Base-by-base conservation (phyloP, 2,888 invertebrate genomes). In the Octonoba sinensis region DNA sequence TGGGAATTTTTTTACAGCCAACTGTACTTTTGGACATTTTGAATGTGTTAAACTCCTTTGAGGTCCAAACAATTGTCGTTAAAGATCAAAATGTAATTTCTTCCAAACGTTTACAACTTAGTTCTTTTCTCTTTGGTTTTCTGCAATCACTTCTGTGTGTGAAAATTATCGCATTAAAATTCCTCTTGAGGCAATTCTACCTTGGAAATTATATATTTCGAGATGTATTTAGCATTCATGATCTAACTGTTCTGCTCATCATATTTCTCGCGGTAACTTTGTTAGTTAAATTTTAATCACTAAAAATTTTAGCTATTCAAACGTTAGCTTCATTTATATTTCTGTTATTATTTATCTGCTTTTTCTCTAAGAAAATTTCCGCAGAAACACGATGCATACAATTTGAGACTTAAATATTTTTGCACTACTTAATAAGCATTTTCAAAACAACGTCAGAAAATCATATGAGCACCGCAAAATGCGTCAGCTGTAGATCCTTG, bases 1-100 rank as follows among this genome's bases (percentile, higher is more conserved):
- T 49, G 18, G 74, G 74, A 20, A 75, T 75, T 54, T 75, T 75
- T 59, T 75, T 75, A 47, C 74, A 75, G 47, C 74, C 59, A 49
- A 73, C 64, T 16, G 18, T 20, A 49, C 66, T n/a, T 66, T 75
- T 75, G 66, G 74, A 75, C 74, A 75, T 75, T 56, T 59, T 75
- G 66, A 47, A 66, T n/a, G 59, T 18, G 15, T 66, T 20, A 47
- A 18, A 75, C 18, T 75, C 46, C 59, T 18, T 20, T 16, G 57
- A 20, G 20, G 47, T 11, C 22, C 47, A 27, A 66, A 49, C 47
- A 59, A 22, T 27, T 56, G 51, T 47, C 62, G 18, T n/a, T 22
- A n/a, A 24, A 71, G 27, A 62, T 49, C 4, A 51, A 72, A 62
- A 49, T 46, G 59, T 18, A 22, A 18, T 47, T 3, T n/a, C 16